Conservation (phyloP, 1,140 invertebrate genomes). For the Pantala flavescens region DNA sequence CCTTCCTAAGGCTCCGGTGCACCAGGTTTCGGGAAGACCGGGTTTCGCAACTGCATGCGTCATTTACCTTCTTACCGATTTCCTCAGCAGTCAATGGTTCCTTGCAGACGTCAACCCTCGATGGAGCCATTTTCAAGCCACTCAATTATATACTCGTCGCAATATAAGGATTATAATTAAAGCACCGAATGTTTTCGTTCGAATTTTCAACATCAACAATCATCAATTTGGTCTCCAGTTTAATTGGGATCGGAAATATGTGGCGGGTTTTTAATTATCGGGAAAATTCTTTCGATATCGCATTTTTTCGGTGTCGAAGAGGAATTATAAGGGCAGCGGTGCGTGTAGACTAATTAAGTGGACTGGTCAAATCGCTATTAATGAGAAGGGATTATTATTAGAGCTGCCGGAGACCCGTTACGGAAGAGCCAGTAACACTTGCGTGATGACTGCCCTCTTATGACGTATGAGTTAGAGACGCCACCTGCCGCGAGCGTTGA, state of each 20-base stretch:
- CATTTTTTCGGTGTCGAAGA: not conserved
- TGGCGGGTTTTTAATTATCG: not conserved
- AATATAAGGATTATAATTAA: too few relatives aligned
- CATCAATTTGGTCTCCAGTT: too few relatives aligned
- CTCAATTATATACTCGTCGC: too few relatives aligned
- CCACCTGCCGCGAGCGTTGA: not conserved
- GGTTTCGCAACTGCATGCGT: too few relatives aligned
- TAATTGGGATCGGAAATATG: not conserved
- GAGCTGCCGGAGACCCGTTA: not conserved
- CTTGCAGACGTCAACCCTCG: too few relatives aligned
- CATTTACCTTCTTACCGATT: too few relatives aligned
- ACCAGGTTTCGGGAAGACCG: too few relatives aligned
- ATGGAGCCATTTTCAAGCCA: too few relatives aligned
- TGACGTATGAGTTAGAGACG: not conserved
- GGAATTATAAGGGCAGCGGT: not conserved
- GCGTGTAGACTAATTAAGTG: not conserved
- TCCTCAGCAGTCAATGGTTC: too few relatives aligned
- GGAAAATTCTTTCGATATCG: not conserved
- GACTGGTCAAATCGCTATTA: not conserved
- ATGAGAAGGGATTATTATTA: not conserved
- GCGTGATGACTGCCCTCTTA: not conserved
- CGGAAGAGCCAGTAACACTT: not conserved
- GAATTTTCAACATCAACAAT: too few relatives aligned
- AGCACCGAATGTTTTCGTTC: too few relatives aligned
- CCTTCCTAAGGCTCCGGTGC: too few relatives aligned